phyloP scores from a whole-genome alignment of 2,888 invertebrate genomes.

The Drosophila atripex region DNA sequence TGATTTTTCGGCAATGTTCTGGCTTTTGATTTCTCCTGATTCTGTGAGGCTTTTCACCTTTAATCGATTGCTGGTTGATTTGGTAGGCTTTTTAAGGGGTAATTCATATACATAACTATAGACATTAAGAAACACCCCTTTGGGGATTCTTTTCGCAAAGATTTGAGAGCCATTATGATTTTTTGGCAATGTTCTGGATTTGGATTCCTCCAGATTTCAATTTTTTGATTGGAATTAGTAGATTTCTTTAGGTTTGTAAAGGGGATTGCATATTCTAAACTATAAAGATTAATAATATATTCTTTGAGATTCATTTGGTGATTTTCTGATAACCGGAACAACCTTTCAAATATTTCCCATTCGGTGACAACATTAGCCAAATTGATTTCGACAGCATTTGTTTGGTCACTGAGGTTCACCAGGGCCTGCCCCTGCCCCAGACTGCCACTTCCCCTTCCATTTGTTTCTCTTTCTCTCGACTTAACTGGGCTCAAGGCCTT shows the following conservation, averaged over 20 bases:
- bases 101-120: background rate
- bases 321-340: background rate
- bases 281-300: too few relatives aligned
- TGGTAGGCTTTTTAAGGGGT: background rate
- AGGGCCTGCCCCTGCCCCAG: background rate
- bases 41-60: background rate
- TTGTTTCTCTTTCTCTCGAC: background rate
- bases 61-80: background rate
- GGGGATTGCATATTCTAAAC: background rate
- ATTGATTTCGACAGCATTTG: conserved; percentile 45
- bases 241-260: background rate
- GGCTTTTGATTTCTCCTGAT: background rate
- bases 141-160: too few relatives aligned
- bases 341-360: background rate
- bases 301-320: too few relatives aligned
- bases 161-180: background rate
- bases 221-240: too few relatives aligned
- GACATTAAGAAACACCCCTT: too few relatives aligned
- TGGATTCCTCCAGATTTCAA: too few relatives aligned
- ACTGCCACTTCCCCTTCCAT: background rate
- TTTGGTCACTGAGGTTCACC: conserved; percentile 54
- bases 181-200: too few relatives aligned
- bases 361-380: conserved; percentile 47
- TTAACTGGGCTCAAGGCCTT: conserved; percentile 31
- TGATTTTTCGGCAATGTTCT: conserved; percentile 26